These are phyloP conservation scores for Hetaerina titia DNA, from an alignment of 2,888 invertebrate species.

Conservation along the genomic window DNA sequence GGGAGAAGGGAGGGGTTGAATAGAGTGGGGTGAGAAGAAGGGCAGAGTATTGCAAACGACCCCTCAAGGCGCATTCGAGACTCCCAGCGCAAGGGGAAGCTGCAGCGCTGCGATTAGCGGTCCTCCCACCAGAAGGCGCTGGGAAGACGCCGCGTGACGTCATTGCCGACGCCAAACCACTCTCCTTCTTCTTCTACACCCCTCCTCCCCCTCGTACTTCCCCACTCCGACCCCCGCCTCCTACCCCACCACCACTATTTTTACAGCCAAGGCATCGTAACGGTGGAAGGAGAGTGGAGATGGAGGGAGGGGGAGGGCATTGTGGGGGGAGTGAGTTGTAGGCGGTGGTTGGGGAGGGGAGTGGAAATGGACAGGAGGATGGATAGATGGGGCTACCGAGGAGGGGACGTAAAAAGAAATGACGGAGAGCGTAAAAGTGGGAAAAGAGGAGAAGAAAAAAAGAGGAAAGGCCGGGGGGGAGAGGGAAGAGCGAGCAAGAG, in stretches of 20 bases:
- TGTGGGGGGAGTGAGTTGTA: neutral
- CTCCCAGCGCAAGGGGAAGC: neutral
- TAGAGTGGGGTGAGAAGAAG: too few relatives aligned
- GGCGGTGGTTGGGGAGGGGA: neutral
- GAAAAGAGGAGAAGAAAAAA: neutral
- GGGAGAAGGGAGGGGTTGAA: neutral
- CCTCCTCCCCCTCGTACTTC: neutral
- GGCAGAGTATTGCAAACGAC: slow-evolving; percentile 6
- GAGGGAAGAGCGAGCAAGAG: neutral
- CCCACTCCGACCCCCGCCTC: neutral
- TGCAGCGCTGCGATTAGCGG: neutral
- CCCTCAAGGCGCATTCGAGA: neutral
- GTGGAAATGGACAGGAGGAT: slow-evolving; percentile 9
- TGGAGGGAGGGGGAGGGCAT: neutral
- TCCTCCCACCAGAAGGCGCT: slow-evolving; percentile 29
- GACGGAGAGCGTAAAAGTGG: neutral
- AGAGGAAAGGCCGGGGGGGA: neutral
- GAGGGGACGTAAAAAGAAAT: neutral
- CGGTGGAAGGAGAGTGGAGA: neutral
- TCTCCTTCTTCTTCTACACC: neutral
- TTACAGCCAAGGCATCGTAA: neutral
- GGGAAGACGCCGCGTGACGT: neutral
- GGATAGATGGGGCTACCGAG: neutral
- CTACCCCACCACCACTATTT: neutral
- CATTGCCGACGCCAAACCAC: neutral